phyloP scores from a whole-genome alignment of 1,140 invertebrate species.

The Nebria ingens region DNA sequence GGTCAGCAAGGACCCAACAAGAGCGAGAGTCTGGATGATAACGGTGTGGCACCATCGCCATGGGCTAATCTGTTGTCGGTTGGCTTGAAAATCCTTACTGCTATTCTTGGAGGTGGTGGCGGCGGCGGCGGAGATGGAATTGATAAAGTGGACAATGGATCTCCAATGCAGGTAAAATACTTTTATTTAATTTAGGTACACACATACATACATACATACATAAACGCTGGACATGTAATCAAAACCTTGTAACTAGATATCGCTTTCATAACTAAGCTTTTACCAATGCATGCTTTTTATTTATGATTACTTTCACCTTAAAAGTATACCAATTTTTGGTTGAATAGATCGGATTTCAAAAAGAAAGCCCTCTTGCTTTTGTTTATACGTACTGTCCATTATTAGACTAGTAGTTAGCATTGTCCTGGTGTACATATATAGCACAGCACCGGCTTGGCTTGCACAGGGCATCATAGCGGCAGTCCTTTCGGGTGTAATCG shows the following conservation, averaged over 20 bases:
- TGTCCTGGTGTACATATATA: constrained; percentile 8
- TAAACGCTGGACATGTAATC: too few species aligned
- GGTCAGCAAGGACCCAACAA: constrained; percentile 61
- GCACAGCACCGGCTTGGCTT: constrained; percentile 37
- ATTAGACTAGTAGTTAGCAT: too few species aligned
- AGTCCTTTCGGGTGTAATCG: constrained; percentile 76
- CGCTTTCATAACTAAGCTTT: too few species aligned
- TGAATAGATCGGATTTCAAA: too few species aligned
- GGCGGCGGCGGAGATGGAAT: constrained; percentile 64
- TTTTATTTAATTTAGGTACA: too few species aligned
- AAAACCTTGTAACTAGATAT: too few species aligned
- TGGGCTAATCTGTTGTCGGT: constrained; percentile 79
- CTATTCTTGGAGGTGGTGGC: constrained; percentile 60
- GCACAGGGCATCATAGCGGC: constrained; percentile 80
- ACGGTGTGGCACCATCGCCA: constrained; percentile 57
- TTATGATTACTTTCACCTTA: too few species aligned
- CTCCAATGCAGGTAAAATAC: constrained; percentile 82
- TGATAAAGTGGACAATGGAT: constrained; percentile 77
- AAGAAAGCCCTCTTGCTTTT: too few species aligned
- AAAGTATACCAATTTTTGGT: too few species aligned
- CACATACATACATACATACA: too few species aligned
- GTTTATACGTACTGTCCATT: too few species aligned
- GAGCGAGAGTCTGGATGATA: constrained; percentile 61
- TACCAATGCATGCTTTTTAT: too few species aligned
- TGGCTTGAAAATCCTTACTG: constrained; percentile 69